Base-by-base conservation (phyloP, 2,113 vertebrate genomes). In the Psephotus haematonotus region DNA sequence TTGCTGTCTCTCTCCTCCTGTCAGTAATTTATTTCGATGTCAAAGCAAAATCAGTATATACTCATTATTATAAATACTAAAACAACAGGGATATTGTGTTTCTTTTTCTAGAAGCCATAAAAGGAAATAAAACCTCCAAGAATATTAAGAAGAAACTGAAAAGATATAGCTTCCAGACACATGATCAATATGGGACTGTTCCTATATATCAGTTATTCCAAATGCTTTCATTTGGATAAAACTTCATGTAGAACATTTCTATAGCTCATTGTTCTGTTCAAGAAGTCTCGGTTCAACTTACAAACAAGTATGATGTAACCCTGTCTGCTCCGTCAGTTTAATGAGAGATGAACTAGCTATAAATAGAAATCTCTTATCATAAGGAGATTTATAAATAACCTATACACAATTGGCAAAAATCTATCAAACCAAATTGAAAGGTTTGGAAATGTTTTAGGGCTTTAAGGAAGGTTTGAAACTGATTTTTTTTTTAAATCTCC, bases 1-100 rank as follows among this genome's bases (percentile, higher is more conserved):
- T 60, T 90, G 50, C 82, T 97, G 33, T 77, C 8, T 86, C 22
- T 93, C 90, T 94, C 60, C 77, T 95, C 57, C 37, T 96, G 76
- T 62, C 82, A 65, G 29, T 88, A 55, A 90, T 95, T 86, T 94
- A 69, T 96, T 92, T 92, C 7, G 2, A 67, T 90, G 8, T 77
- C 78, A 95, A 93, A 96, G 71, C 20, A 88, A 92, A 96, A 94
- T 60, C 29, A 71, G 3, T 59, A 82, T 90, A 93, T 84, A 67
- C 95, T 95, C 90, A 71, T 86, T 41, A 93, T 81, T 70, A 70
- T 16, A 92, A 84, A 76, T 96, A 81, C 3, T 94, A 89, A 95
- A 90, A 6, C 23, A n/a, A 79, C 28, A 62, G 37, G 27, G 55
- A 72, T 84, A 39, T 81, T 8, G 3, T 75, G 23, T 63, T 94